Evolutionary conservation across 37 sponge, comb jelly and placozoan species (phyloP), one percentile per base, ranked within the genome.

Genomic region (Tethya wilhelma): DNA sequence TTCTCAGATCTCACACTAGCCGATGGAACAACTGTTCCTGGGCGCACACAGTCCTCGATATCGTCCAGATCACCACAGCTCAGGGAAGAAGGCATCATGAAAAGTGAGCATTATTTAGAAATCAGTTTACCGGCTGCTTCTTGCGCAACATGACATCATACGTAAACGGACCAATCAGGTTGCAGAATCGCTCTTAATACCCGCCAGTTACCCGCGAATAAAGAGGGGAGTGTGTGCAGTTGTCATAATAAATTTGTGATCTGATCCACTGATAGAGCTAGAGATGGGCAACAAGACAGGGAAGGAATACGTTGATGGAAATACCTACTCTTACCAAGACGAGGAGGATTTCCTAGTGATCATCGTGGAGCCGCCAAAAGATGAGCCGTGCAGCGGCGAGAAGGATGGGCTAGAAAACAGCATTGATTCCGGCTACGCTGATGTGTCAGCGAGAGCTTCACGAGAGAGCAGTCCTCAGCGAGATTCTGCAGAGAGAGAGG

Each of bases 31-130:
- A 30, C 17, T 12, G 4, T 22, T 29, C 34, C 64, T 0, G 74
- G 74, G 32, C 9, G 26, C 22, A 82, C 74, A 49, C 71, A 71
- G 25, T 82, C 83, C 36, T 82, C 83, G 5, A 82, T 82, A 53
- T 82, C 83, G 36, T 73, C 73, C 7, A 43, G 45, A 81, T 28
- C 73, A 9, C 32, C 66, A 62, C 70, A 55, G 40, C 25, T n/a
- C n/a, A n/a, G 26, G 3, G 59, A 64, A 2, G 66, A 64, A 9
- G 66, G 34, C 66, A 64, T 64, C 34, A 2, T 64, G 36, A 9
- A 49, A 14, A n/a, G n/a, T n/a, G n/a, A n/a, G n/a, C n/a, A n/a
- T n/a, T n/a, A n/a, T n/a, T n/a, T n/a, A n/a, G n/a, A n/a, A n/a
- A n/a, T n/a, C n/a, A n/a, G n/a, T n/a, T n/a, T n/a, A n/a, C n/a